Evolutionary conservation across 2,888 invertebrate species (phyloP).

Genomic region (Tenthredo scrophulariae): DNA sequence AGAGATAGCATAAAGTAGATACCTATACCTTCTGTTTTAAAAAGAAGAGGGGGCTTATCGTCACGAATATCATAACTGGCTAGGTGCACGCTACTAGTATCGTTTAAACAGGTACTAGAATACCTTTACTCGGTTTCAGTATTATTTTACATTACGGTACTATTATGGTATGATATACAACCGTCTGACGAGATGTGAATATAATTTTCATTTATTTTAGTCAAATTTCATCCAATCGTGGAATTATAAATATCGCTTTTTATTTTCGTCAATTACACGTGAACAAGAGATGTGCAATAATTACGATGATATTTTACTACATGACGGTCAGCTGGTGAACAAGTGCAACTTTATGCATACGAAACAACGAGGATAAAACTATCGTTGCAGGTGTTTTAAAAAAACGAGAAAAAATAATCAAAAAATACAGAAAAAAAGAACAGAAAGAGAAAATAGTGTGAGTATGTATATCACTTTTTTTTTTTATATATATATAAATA

Average conservation of each 20-base stretch:
- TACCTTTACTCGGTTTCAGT: neutral
- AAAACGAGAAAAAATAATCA: neutral
- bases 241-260: neutral
- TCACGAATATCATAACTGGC: conserved; percentile 25
- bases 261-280: neutral
- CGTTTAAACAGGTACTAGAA: conserved; percentile 10
- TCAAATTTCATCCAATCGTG: neutral
- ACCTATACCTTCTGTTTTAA: neutral
- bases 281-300: conserved; percentile 10
- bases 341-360: neutral
- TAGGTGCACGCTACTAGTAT: conserved; percentile 18
- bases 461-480: too few species aligned
- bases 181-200: neutral
- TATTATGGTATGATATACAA: neutral
- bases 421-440: neutral
- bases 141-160: neutral
- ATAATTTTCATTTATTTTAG: neutral
- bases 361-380: conserved; percentile 16
- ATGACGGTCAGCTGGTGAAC: conserved; percentile 3
- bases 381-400: neutral
- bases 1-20: neutral
- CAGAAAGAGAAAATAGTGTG: neutral
- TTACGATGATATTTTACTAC: neutral
- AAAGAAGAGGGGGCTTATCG: conserved; percentile 12
- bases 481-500: too few species aligned